Percentiles rank a stretch among this genome's conserved stretches.
These are phyloP conservation scores for Pectinophora gossypiella DNA, from an alignment of 1,140 invertebrate genomes.

Conservation along the genomic window DNA sequence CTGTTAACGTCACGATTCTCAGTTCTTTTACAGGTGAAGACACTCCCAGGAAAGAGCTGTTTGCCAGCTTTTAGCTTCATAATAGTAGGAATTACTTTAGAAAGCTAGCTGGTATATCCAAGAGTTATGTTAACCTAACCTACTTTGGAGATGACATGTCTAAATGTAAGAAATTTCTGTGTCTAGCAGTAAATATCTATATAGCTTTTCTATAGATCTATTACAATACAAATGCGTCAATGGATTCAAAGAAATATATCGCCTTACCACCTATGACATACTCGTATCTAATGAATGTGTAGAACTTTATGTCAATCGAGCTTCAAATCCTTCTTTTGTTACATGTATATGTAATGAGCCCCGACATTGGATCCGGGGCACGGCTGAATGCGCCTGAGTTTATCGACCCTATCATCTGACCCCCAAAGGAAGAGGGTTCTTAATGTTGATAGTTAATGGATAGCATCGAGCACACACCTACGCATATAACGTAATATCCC, in stretches of 20 bases:
- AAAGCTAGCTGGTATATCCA: too few relatives aligned
- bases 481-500: conserved; percentile 29
- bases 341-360: conserved; percentile 9
- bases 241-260: too few relatives aligned
- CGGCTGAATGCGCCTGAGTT: conserved; percentile 49
- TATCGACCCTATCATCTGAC: conserved; percentile 48
- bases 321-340: conserved; percentile 19
- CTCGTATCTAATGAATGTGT: background rate
- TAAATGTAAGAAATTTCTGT: too few relatives aligned
- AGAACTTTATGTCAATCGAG: background rate
- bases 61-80: too few relatives aligned
- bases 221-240: too few relatives aligned
- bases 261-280: too few relatives aligned
- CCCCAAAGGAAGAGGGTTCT: conserved; percentile 47
- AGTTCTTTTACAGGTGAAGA: background rate
- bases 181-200: too few relatives aligned
- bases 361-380: conserved; percentile 15
- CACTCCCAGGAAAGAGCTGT: too few relatives aligned
- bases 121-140: too few relatives aligned
- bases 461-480: conserved; percentile 16
- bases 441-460: conserved; percentile 48
- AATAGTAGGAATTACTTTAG: too few relatives aligned
- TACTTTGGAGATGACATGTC: too few relatives aligned
- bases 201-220: too few relatives aligned
- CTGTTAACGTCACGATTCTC: background rate